phyloP scores from a whole-genome alignment of 2,113 vertebrate species.

The Chaetodon auriga region DNA sequence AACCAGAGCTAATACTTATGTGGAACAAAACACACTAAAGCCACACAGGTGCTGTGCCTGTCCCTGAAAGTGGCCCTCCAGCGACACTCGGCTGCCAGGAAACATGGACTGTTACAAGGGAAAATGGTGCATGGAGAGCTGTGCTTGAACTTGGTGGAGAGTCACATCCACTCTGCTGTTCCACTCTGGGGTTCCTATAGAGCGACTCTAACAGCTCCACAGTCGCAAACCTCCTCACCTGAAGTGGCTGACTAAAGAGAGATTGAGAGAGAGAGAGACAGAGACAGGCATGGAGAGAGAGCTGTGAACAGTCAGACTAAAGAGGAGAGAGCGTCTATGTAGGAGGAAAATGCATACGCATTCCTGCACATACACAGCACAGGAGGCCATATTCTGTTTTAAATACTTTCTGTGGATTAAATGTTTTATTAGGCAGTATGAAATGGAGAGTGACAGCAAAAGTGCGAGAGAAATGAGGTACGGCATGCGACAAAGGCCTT shows the following conservation, averaged over 20 bases:
- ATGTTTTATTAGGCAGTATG: conserved; percentile 11
- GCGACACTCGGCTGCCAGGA: conserved; percentile 50
- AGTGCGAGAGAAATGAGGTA: conserved; percentile 24
- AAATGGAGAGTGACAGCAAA: conserved; percentile 4
- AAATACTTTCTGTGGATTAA: conserved; percentile 19
- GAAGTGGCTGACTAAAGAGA: conserved; percentile 28
- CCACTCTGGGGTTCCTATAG: conserved; percentile 42
- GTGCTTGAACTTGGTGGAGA: conserved; percentile 57
- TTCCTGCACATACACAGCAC: not conserved
- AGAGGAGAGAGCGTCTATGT: not conserved
- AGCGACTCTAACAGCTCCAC: conserved; percentile 39
- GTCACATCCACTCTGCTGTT: conserved; percentile 54
- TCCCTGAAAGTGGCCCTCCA: conserved; percentile 59
- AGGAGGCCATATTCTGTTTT: conserved; percentile 1
- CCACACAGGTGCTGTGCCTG: conserved; percentile 40
- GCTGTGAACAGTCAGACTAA: not conserved
- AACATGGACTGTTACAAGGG: conserved; percentile 40
- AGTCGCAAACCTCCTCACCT: conserved; percentile 47
- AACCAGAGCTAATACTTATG: conserved; percentile 29
- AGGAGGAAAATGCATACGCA: conserved; percentile 1
- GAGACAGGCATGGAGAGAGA: not conserved
- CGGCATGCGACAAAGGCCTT: conserved; percentile 41
- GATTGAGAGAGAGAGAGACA: conserved; percentile 1
- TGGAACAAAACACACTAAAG: conserved; percentile 43
- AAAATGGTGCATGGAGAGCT: conserved; percentile 57